Conservation (phyloP, 2,888 invertebrate species). For the Sinelater perroti region DNA sequence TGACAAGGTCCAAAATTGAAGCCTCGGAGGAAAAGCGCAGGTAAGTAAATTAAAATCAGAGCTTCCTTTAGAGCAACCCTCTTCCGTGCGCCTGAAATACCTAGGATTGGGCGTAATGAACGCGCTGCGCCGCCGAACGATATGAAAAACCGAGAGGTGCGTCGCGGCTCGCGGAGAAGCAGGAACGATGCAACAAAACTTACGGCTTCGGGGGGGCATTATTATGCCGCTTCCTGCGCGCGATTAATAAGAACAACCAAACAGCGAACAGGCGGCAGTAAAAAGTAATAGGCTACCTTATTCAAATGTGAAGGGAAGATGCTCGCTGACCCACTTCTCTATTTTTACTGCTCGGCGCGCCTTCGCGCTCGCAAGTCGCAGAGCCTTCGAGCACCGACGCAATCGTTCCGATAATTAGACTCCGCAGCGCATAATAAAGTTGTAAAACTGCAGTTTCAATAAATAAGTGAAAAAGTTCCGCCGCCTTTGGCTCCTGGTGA, state of each 20-base stretch:
- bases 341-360: neutral
- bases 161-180: constrained; percentile 44
- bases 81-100: constrained; percentile 38
- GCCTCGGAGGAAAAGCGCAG: constrained; percentile 32
- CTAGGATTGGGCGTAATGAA: constrained; percentile 46
- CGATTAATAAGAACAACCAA: constrained; percentile 24
- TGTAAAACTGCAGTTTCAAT: neutral
- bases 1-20: constrained; percentile 6
- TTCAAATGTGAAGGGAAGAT: neutral
- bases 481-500: no score
- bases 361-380: neutral
- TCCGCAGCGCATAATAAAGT: neutral
- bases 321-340: neutral
- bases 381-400: neutral
- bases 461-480: neutral
- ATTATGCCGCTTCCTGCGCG: constrained; percentile 33
- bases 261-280: no score
- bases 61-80: constrained; percentile 44
- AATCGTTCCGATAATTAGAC: neutral
- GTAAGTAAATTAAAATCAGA: constrained; percentile 47
- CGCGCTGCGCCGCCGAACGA: constrained; percentile 46
- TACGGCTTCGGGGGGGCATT: constrained; percentile 44
- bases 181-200: constrained; percentile 46
- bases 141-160: constrained; percentile 49
- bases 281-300: neutral